These are phyloP conservation scores for Ligdia adustata DNA, from an alignment of 2,888 invertebrate genomes.

Conservation along the genomic window DNA sequence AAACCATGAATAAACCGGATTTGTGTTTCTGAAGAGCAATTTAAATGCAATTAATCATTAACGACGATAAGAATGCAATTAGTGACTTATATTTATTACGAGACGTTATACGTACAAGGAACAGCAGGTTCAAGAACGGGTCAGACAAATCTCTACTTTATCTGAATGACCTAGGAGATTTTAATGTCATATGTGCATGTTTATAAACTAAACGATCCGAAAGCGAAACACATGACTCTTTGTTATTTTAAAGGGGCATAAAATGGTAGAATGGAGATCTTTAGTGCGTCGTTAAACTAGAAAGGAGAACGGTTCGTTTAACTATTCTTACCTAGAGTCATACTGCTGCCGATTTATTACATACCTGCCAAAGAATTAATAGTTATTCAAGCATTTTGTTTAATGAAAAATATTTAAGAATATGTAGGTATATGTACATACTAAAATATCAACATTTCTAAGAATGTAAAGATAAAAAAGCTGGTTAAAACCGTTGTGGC, in stretches of 20 bases:
- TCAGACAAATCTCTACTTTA: conserved; percentile 53
- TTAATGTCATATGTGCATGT: conserved; percentile 56
- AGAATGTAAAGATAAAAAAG: too few relatives aligned
- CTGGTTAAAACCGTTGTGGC: neutral
- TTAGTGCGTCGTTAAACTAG: conserved; percentile 15
- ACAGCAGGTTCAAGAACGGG: conserved; percentile 48
- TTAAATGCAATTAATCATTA: conserved; percentile 18
- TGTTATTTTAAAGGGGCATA: conserved; percentile 8
- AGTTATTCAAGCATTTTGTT: too few relatives aligned
- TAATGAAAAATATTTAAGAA: too few relatives aligned
- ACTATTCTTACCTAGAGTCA: conserved; percentile 1
- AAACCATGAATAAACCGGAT: conserved; percentile 22
- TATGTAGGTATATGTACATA: too few relatives aligned
- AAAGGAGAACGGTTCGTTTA: conserved; percentile 4
- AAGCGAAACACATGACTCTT: conserved; percentile 38
- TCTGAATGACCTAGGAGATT: conserved; percentile 61
- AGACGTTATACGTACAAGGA: conserved; percentile 21
- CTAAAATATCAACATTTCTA: too few relatives aligned
- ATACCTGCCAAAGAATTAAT: neutral
- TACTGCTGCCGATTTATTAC: too few relatives aligned
- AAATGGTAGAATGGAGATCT: conserved; percentile 4
- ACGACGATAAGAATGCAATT: conserved; percentile 33
- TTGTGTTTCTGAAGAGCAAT: conserved; percentile 7
- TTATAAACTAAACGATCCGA: conserved; percentile 23
- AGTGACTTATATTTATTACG: conserved; percentile 13